Conservation (phyloP, 2,113 vertebrate species). For the Prietella phreatophila region DNA sequence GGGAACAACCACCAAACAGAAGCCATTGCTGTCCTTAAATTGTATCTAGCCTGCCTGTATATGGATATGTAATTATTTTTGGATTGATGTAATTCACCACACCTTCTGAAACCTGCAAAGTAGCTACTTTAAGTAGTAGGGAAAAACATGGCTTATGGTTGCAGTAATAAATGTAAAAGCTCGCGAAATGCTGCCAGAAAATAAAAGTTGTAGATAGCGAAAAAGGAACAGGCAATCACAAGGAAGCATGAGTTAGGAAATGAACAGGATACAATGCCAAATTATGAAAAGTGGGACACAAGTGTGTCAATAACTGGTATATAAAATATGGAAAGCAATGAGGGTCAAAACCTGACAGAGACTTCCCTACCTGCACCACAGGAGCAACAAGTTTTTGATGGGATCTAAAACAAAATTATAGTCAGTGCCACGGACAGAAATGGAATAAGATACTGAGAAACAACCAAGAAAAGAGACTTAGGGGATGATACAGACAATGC, state of each 20-base stretch:
- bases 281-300: background rate
- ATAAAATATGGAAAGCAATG: background rate
- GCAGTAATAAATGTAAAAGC: background rate
- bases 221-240: background rate
- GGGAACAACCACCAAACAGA: background rate
- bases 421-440: constrained; percentile 2
- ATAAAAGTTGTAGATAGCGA: background rate
- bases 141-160: background rate
- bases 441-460: constrained; percentile 3
- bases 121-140: background rate
- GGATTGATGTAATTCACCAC: background rate
- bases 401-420: background rate
- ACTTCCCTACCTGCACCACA: too few species aligned
- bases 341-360: background rate
- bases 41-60: background rate
- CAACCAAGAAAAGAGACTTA: background rate
- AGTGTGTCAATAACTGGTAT: background rate
- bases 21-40: background rate
- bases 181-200: background rate
- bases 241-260: background rate
- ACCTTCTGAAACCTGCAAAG: background rate
- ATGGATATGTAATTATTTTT: background rate
- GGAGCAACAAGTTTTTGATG: background rate
- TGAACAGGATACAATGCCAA: background rate
- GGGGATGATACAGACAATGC: background rate